Conservation (phyloP, 2,797 vertebrate species). For the Poecile montanus region DNA sequence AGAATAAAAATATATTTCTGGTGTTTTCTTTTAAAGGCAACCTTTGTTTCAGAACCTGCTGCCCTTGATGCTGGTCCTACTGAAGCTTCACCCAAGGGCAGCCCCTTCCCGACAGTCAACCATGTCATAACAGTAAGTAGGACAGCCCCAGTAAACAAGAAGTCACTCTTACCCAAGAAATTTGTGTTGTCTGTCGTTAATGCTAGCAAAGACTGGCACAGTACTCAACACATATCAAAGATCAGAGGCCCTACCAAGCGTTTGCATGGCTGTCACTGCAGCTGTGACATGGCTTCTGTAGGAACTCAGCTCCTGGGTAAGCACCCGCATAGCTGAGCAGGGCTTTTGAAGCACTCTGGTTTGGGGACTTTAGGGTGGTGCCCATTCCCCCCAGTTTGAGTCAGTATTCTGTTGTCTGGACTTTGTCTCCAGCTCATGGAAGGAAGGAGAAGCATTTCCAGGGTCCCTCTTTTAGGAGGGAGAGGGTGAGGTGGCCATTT, state of each 20-base stretch:
- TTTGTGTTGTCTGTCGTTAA: not conserved
- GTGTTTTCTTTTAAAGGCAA: constrained; percentile 57
- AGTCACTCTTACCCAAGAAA: not conserved
- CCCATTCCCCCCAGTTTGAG: not conserved
- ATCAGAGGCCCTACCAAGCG: fast-evolving
- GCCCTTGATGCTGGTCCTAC: constrained; percentile 15
- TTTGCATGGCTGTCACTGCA: not conserved
- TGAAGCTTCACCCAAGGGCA: constrained; percentile 60
- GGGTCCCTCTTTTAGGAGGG: not conserved
- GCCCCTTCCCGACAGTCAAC: constrained; percentile 67
- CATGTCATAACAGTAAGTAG: constrained; percentile 79
- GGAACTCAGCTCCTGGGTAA: not conserved
- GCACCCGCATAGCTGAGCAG: not conserved
- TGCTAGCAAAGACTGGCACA: not conserved
- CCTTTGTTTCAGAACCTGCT: constrained; percentile 33
- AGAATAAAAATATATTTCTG: not conserved
- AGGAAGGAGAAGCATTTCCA: not conserved
- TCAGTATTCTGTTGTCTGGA: not conserved
- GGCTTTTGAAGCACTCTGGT: not conserved
- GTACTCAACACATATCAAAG: not conserved
- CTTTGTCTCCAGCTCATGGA: not conserved
- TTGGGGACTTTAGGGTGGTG: not conserved
- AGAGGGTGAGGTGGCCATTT: not conserved
- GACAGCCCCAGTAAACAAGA: not conserved
- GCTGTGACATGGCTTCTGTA: not conserved